phyloP scores from a whole-genome alignment of 2,888 invertebrate genomes.

The Sesia bembeciformis region DNA sequence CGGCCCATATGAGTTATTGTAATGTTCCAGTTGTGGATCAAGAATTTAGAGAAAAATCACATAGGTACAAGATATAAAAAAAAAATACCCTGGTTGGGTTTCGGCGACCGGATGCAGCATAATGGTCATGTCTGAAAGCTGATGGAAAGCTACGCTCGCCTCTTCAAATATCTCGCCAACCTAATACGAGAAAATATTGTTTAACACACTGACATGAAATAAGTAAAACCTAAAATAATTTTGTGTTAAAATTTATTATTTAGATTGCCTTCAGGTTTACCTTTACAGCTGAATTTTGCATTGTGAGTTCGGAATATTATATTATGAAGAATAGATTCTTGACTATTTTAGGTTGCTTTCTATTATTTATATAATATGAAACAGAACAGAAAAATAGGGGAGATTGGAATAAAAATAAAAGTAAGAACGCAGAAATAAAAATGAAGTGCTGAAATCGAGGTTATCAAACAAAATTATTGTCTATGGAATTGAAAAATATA shows the following conservation, averaged over 20 bases:
- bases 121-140: conserved; percentile 94
- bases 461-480: no score
- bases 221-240: background rate
- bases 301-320: background rate
- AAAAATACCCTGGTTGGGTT: conserved; percentile 81
- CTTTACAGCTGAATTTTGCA: background rate
- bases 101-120: conserved; percentile 93
- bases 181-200: conserved; percentile 54
- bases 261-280: background rate
- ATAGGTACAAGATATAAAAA: background rate
- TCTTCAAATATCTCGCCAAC: conserved; percentile 98
- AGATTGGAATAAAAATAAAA: no score
- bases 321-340: no score
- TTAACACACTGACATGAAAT: background rate
- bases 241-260: background rate
- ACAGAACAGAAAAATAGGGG: no score
- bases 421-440: no score
- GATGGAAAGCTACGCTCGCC: conserved; percentile 94
- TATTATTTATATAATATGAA: no score
- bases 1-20: no score
- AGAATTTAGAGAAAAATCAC: no score
- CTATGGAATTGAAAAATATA: no score
- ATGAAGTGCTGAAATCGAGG: no score
- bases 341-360: no score
- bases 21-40: no score